Percentiles rank a stretch among this genome's conserved stretches.
These are phyloP conservation scores for Ceuthmochares aereus DNA, from an alignment of 2,113 vertebrate species.

Conservation along the genomic window DNA sequence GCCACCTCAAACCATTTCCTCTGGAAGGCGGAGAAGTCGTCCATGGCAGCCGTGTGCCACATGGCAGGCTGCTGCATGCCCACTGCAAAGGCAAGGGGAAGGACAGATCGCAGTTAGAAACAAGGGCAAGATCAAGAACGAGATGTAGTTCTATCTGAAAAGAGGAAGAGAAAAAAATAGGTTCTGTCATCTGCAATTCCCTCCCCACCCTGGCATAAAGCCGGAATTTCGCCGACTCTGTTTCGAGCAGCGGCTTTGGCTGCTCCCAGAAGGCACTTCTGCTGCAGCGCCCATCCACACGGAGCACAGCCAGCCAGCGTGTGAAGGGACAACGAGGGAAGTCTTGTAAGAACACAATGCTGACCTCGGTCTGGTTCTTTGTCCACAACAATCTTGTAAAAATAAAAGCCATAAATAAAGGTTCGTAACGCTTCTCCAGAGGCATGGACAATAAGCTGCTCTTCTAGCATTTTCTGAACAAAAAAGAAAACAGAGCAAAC, in stretches of 20 bases:
- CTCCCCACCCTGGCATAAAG: background rate
- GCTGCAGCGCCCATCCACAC: background rate
- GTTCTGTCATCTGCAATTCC: background rate
- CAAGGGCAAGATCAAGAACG: background rate
- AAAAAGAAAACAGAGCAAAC: conserved; percentile 27
- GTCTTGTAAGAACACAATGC: background rate
- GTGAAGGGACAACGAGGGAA: background rate
- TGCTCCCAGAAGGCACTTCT: background rate
- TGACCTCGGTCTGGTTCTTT: conserved; percentile 88
- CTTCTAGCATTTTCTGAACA: conserved; percentile 95
- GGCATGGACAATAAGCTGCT: conserved; percentile 91
- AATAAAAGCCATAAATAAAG: conserved; percentile 97
- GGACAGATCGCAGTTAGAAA: background rate
- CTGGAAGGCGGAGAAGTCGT: conserved; percentile 95
- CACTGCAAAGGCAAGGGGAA: conserved; percentile 43
- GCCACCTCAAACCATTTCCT: conserved; percentile 99
- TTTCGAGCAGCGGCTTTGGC: background rate
- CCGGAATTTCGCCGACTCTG: background rate
- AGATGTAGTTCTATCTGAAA: background rate
- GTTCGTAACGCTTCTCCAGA: conserved; percentile 93
- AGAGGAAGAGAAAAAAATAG: background rate
- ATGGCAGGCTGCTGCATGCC: conserved; percentile 75
- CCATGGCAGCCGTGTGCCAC: conserved; percentile 87
- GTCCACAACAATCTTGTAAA: conserved; percentile 92
- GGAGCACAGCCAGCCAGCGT: background rate